Evolutionary conservation across 1,140 invertebrate species (phyloP), one percentile per base, ranked within the genome.

Genomic region (Colletes latitarsis): DNA sequence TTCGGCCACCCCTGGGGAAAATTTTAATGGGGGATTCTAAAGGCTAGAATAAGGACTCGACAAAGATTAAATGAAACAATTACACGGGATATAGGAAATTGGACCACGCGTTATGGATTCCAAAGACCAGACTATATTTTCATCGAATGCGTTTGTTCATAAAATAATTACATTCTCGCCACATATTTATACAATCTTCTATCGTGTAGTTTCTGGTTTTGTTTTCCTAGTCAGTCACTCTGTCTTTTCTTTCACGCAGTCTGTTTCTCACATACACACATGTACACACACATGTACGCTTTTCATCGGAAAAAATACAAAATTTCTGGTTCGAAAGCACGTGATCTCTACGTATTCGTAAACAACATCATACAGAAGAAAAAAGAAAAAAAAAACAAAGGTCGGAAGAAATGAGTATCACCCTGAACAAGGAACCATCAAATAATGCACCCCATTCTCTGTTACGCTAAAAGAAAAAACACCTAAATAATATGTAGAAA

Each of bases 81-180:
- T 67, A 21, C 43, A 43, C 43, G 64, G 41, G 21, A 64, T 8
- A 53, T 8, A 14, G 19, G 70, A 64, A 17, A 64, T 3, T 4
- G 17, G 6, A 43, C 6, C 62, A 39, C 41, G 62, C 41, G 17
- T 64, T 43, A 57, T 5, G 53, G 43, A 77, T 62, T 78, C 19
- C 63, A 74, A 66, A 77, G 69, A 76, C n/a, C 46, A 82, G 75
- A 55, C 30, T 84, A 57, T 87, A 84, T 88, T 87, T 84, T 82
- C 60, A 82, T 46, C 49, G 76, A 87, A 82, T 84, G 60, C 39
- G 21, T 73, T 84, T 82, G 30, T 77, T 80, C 72, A 67, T 85
- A 87, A 84, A 88, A 84, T 88, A 82, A n/a, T 87, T 87, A 85
- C 82, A 85, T 41, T 69, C 77, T 80, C 69, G 30, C 58, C 57